phyloP scores from a whole-genome alignment of 2,888 invertebrate species.

The Ochropleura leucogaster region DNA sequence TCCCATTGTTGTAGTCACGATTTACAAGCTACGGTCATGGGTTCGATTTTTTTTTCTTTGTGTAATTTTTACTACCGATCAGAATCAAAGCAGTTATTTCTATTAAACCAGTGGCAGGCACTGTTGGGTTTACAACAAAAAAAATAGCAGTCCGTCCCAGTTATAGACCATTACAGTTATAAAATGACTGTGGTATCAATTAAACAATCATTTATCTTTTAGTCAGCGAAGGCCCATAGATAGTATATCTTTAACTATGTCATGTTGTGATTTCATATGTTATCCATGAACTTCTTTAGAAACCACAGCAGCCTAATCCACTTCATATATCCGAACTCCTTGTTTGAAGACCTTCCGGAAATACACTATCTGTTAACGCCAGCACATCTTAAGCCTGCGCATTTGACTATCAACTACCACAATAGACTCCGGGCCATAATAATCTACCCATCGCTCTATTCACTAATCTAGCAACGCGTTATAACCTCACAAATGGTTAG shows the following conservation, averaged over 20 bases:
- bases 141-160: no score
- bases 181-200: no score
- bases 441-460: constrained; percentile 39
- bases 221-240: no score
- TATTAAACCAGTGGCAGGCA: no score
- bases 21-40: neutral
- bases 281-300: neutral
- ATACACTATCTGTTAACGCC: neutral
- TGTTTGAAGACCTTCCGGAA: neutral
- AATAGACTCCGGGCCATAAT: constrained; percentile 24
- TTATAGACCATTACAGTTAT: no score
- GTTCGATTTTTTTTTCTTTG: no score
- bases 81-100: neutral
- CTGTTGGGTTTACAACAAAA: no score
- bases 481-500: constrained; percentile 55
- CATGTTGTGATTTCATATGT: neutral
- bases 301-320: neutral
- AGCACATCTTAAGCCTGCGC: neutral
- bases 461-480: constrained; percentile 41
- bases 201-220: no score
- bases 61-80: neutral
- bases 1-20: no score
- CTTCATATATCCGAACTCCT: neutral
- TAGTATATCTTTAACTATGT: no score
- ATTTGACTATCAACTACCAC: constrained; percentile 1